phyloP scores from a whole-genome alignment of 2,797 vertebrate species.

The Prunella strophiata region DNA sequence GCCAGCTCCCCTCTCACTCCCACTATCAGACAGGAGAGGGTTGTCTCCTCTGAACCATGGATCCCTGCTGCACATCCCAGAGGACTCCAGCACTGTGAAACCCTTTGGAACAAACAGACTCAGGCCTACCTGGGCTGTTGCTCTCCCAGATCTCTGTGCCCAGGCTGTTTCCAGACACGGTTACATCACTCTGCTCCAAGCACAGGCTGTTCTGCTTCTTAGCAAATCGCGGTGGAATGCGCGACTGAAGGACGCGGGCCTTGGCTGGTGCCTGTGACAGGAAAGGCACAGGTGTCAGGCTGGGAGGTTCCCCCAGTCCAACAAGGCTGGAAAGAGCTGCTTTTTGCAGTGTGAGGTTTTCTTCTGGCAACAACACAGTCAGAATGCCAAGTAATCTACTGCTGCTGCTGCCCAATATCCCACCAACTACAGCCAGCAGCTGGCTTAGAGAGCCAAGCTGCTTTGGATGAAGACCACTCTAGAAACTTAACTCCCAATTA shows the following conservation, averaged over 20 bases:
- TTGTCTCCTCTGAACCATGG: fast-evolving
- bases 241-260: conserved; percentile 87
- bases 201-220: conserved; percentile 93
- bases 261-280: conserved; percentile 84
- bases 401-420: not conserved
- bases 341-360: not conserved
- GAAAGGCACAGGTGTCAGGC: not conserved
- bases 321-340: not conserved
- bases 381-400: not conserved
- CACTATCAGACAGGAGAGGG: not conserved
- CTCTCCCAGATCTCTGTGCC: conserved; percentile 99
- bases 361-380: not conserved
- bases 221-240: conserved; percentile 95
- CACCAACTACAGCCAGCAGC: not conserved
- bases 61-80: not conserved
- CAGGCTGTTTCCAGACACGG: conserved; percentile 86
- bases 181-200: conserved; percentile 88
- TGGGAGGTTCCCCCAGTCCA: not conserved
- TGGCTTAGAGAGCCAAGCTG: not conserved
- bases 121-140: conserved; percentile 85
- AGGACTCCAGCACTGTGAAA: not conserved
- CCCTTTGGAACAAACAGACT: fast-evolving
- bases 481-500: not conserved
- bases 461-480: not conserved
- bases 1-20: not conserved